Evolutionary conservation across 2,797 vertebrate species (phyloP).

Genomic region (Argentina silus): DNA sequence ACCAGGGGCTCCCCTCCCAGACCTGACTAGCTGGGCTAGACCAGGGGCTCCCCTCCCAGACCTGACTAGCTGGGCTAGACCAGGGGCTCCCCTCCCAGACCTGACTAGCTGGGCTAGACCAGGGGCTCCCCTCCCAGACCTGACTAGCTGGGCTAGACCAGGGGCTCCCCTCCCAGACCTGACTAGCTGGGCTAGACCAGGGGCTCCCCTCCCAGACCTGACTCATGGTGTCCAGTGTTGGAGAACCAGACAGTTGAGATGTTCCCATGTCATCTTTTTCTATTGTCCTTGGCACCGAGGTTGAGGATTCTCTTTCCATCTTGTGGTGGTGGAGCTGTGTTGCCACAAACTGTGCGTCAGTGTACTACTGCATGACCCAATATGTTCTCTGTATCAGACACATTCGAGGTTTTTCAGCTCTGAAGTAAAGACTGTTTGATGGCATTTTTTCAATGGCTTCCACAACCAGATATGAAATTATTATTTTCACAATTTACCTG

Average conservation of each 20-base stretch:
- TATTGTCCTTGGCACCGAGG: conserved; percentile 67
- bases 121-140: background rate
- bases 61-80: too few species aligned
- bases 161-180: conserved; percentile 25
- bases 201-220: conserved; percentile 52
- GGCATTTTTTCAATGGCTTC: background rate
- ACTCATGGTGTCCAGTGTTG: conserved; percentile 64
- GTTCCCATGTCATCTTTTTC: conserved; percentile 69
- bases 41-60: background rate
- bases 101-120: background rate
- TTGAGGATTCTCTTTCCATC: conserved; percentile 66
- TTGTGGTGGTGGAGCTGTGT: conserved; percentile 38
- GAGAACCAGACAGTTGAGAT: conserved; percentile 76
- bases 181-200: background rate
- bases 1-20: background rate
- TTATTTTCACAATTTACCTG: background rate
- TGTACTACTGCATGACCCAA: background rate
- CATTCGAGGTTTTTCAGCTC: background rate
- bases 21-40: too few species aligned
- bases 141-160: background rate
- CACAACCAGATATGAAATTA: background rate
- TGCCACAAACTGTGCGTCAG: conserved; percentile 37
- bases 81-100: background rate
- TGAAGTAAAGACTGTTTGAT: background rate
- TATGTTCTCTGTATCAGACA: background rate